These are phyloP conservation scores for Micropterix aruncella DNA, from an alignment of 2,888 invertebrate genomes.

Conservation along the genomic window DNA sequence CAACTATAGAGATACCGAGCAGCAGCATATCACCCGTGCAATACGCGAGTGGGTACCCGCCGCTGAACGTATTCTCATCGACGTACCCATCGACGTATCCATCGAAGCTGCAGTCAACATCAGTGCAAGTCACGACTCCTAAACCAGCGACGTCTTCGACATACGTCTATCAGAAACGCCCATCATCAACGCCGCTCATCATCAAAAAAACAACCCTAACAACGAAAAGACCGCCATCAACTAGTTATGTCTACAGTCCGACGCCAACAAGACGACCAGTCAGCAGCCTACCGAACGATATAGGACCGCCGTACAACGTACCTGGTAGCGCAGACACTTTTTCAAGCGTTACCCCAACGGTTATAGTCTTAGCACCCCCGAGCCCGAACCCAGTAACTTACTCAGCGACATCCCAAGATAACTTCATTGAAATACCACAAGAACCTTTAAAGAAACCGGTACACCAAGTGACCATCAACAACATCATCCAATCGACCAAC, in stretches of 20 bases:
- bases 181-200: conserved; percentile 8
- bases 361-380: conserved; percentile 22
- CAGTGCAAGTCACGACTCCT: not conserved
- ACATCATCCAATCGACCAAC: conserved; percentile 43
- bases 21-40: conserved; percentile 20
- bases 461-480: conserved; percentile 43
- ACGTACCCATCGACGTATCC: conserved; percentile 4
- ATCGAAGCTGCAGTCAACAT: conserved; percentile 1
- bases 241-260: conserved; percentile 26
- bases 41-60: conserved; percentile 23
- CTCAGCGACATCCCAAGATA: conserved; percentile 9
- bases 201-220: conserved; percentile 9
- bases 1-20: conserved; percentile 17
- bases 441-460: conserved; percentile 37
- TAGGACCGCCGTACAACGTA: conserved; percentile 22
- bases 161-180: conserved; percentile 24
- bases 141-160: conserved; percentile 24
- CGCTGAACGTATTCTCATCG: conserved; percentile 4
- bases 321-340: conserved; percentile 23
- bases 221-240: conserved; percentile 23
- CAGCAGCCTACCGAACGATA: conserved; percentile 18
- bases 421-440: conserved; percentile 33
- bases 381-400: conserved; percentile 1
- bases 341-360: conserved; percentile 34
- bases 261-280: conserved; percentile 35